Conservation (phyloP, 2,113 vertebrate species). For the Cebidichthys violaceus region DNA sequence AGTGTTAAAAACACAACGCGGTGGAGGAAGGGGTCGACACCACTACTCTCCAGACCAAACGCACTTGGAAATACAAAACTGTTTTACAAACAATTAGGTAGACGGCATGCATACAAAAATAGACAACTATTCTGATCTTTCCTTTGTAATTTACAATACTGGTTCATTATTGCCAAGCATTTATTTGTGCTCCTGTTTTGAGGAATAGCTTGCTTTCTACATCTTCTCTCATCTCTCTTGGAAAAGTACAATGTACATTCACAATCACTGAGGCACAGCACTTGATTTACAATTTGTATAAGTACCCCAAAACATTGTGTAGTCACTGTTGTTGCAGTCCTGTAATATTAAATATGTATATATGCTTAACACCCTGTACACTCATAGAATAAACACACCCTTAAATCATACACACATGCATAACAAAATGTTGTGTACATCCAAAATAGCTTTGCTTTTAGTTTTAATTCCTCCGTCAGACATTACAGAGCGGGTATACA, state of each 20-base stretch:
- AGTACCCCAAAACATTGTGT: constrained; percentile 73
- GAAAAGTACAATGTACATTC: constrained; percentile 80
- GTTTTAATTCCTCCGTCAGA: constrained; percentile 29
- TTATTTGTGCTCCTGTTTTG: constrained; percentile 58
- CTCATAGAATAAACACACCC: constrained; percentile 51
- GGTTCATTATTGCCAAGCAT: constrained; percentile 82
- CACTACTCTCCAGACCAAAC: constrained; percentile 65
- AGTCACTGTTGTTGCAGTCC: constrained; percentile 56
- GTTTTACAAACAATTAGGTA: constrained; percentile 81
- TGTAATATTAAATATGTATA: constrained; percentile 66
- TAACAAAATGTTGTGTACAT: constrained; percentile 70
- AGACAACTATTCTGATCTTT: constrained; percentile 81
- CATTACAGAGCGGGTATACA: constrained; percentile 45
- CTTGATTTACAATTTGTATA: constrained; percentile 76
- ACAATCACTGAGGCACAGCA: constrained; percentile 83
- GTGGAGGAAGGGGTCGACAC: constrained; percentile 38
- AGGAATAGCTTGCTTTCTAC: constrained; percentile 56
- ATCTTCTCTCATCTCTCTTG: constrained; percentile 49
- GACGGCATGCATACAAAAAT: constrained; percentile 89
- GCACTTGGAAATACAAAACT: constrained; percentile 80
- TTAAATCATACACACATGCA: constrained; percentile 72
- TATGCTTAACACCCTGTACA: constrained; percentile 70
- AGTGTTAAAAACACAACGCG: constrained; percentile 72
- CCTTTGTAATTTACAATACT: constrained; percentile 74
- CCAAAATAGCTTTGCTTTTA: constrained; percentile 58